Base-by-base conservation (phyloP, 1,140 invertebrate species). In the Antheraea mylitta region DNA sequence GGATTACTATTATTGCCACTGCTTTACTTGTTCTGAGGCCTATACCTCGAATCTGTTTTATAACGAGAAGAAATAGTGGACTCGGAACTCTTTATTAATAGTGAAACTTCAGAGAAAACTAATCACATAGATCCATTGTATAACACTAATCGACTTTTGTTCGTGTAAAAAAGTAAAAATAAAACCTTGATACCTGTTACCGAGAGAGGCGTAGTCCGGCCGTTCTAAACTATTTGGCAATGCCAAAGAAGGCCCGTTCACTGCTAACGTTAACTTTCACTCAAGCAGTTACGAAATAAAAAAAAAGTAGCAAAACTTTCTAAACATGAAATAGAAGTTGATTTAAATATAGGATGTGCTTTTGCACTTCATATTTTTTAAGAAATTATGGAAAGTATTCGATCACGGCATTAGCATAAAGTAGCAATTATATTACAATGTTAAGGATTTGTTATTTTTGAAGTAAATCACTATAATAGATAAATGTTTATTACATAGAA, bases 271-370 rank as follows among this genome's bases (percentile, higher is more conserved):
- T 88, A 64, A 84, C 86, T 88, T 88, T 88, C 86, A 85, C 86
- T 79, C 74, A 67, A 30, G 72, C 69, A 76, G 77, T 68, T 64
- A 70, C 80, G 45, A 74, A 74, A 81, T 85, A 79, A 82, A 86
- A 86, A 86, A 86, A 87, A 88, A 86, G 82, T 88, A 79, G 76
- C 72, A 53, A 75, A 86, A 83, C 86, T 86, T 84, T 86, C 85
- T 86, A 87, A 16, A 62, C 22, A 30, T 37, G 45, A 11, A 48
- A 53, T 53, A 53, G 11, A 53, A 16, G 16, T 53, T 6, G 5
- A 53, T 22, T 16, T 61, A 22, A 19, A 2, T 0, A 3, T 61
- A 61, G 30, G 10, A 36, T 36, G 1, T 22, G 59, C 59, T 61
- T 61, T 61, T 22, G 8, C 18, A 61, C 22, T 22, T 61, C 7